Base-by-base conservation (phyloP, 2,113 vertebrate species). In the Aviceda subcristata region DNA sequence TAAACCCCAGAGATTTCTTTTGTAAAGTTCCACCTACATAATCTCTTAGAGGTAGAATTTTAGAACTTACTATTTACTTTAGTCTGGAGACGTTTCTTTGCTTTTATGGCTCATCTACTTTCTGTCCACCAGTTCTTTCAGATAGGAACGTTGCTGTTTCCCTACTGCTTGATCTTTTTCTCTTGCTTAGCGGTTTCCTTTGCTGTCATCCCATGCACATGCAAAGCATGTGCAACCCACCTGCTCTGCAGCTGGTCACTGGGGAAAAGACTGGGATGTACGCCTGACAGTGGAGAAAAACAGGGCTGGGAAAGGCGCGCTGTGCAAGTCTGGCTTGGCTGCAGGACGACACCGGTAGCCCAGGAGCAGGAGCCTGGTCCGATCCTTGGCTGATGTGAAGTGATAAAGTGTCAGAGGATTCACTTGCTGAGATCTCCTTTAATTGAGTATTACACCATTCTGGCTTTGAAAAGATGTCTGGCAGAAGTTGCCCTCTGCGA, bases 1-100 rank as follows among this genome's bases (percentile, higher is more conserved):
- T 92, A 95, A 94, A 94, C 90, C 81, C 92, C 93, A 91, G 96
- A 88, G 94, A 81, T 93, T 94, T 94, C 94, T 92, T 97, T 94
- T 90, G 94, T 93, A 71, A 90, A 91, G 83, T 96, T 95, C 91
- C 86, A 94, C 92, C 93, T 92, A 95, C 90, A 27, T 88, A 93
- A 96, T 91, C 94, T 96, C 78, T 88, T 62, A 62, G 88, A 94
- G 87, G 89, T 85, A 85, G 85, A 41, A 73, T 93, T 97, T 94
- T 82, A 75, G 71, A 91, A 66, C 73, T 96, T 88, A 72, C 85
- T 87, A 36, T 96, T 97, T 93, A 55, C 80, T 92, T 94, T 66
- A 74, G 91, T 85, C 94, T 86, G 71, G 77, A 91, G 92, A 77
- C 34, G 43, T 75, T 96, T 83, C 62, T 90, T 56, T 82, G 91